phyloP scores from a whole-genome alignment of 2,113 vertebrate species.

The Salvelinus alpinus region DNA sequence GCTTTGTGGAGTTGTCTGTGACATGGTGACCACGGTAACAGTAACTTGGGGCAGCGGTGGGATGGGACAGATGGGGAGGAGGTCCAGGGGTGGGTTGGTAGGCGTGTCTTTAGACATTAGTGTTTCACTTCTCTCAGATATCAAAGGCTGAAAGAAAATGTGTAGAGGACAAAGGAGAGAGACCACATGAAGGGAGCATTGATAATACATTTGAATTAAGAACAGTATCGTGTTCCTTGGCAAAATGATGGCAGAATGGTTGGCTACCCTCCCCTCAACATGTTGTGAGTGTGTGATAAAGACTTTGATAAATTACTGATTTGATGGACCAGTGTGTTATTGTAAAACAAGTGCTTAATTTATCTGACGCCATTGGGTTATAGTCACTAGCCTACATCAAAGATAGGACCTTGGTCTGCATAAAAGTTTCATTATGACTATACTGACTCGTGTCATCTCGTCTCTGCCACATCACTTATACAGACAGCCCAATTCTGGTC shows the following conservation, averaged over 20 bases:
- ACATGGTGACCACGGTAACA: constrained; percentile 44
- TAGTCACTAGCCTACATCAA: neutral
- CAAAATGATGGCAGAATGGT: neutral
- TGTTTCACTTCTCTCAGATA: neutral
- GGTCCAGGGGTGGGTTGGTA: constrained; percentile 9
- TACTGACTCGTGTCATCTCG: neutral
- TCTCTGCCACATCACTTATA: neutral
- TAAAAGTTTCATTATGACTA: neutral
- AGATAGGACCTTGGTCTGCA: neutral
- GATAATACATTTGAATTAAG: neutral
- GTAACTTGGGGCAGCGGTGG: constrained; percentile 35
- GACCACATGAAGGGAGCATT: neutral
- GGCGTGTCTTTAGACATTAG: neutral
- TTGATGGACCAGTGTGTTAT: too few species aligned
- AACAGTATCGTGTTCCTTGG: neutral
- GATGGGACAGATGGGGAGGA: constrained; percentile 1
- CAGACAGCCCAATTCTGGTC: neutral
- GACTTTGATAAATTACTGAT: too few species aligned
- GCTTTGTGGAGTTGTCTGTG: constrained; percentile 31
- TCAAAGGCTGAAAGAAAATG: neutral
- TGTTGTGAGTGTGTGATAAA: too few species aligned
- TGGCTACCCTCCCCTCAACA: neutral
- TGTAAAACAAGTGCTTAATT: too few species aligned
- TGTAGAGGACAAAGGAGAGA: neutral
- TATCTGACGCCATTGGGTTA: too few species aligned